Evolutionary conservation across 2,797 vertebrate species (phyloP), one percentile per base, ranked within the genome.

Genomic region (Odontamblyopus lacepedii): DNA sequence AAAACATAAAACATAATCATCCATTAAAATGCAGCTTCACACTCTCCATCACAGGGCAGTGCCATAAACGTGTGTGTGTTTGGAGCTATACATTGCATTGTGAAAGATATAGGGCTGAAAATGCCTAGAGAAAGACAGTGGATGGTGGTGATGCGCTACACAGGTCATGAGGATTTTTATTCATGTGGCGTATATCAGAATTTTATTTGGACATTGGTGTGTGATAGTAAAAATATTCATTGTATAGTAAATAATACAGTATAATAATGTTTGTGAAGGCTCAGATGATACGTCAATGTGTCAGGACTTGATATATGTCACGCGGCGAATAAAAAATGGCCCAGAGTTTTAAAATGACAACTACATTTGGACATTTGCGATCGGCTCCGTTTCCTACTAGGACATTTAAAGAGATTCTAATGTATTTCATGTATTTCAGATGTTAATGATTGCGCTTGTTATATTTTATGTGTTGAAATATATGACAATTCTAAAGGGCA

Each of bases 11-110:
- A 90, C 79, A 88, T 92, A 94, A 92, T 91, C 87, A 89, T 87
- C 87, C 90, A 93, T 93, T 93, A 93, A 91, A 93, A 94, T 93
- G 92, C 92, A 91, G 86, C 83, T 86, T 91, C 89, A 92, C 91
- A 92, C 78, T 78, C 86, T 90, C 88, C 84, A 92, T 92, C 89
- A 92, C 79, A 32, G 85, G 78, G 80, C 76, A 78, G 80, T 77
- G 83, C 86, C 80, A 86, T 91, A 91, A 90, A 91, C 65, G 85
- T 66, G 62, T 68, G 26, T 70, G 78, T 78, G 38, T 70, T 67
- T 81, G 79, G 56, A 51, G 62, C 59, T 63, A 59, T 77, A 80
- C 51, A 50, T 62, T 70, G 83, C 74, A 70, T 76, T 72, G 72
- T 79, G 79, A 83, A 78, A 83, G 77, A 80, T 83, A 56, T 70